Evolutionary conservation across 2,888 invertebrate species (phyloP).

Genomic region (Cephalotes varians): DNA sequence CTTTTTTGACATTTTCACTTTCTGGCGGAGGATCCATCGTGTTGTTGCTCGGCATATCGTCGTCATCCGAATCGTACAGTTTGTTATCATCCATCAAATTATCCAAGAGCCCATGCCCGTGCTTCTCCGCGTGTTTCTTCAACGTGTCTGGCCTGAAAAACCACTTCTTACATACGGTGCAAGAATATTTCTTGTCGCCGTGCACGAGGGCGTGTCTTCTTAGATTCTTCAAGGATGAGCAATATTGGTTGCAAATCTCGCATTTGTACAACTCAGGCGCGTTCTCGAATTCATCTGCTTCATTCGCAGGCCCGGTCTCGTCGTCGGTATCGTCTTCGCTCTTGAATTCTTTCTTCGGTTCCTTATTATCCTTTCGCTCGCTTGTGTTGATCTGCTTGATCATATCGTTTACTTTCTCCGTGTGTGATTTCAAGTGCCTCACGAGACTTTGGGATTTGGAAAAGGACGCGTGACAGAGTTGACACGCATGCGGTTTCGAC

Average conservation of each 20-base stretch:
- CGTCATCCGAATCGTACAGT: conserved; percentile 83
- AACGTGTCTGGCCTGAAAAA: conserved; percentile 84
- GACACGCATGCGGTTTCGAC: conserved; percentile 80
- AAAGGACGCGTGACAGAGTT: conserved; percentile 80
- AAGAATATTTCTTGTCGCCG: conserved; percentile 84
- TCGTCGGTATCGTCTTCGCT: conserved; percentile 79
- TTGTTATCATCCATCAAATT: conserved; percentile 83
- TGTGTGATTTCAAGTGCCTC: conserved; percentile 80
- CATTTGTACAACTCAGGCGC: conserved; percentile 83
- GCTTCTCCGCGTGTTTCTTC: conserved; percentile 84
- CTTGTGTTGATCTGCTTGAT: conserved; percentile 73
- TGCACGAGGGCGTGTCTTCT: conserved; percentile 83
- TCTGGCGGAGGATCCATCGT: conserved; percentile 59
- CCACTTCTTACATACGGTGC: conserved; percentile 84
- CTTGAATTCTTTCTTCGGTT: conserved; percentile 71
- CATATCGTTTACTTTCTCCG: conserved; percentile 76
- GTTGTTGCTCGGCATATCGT: conserved; percentile 65
- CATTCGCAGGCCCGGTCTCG: conserved; percentile 70
- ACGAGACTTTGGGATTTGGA: conserved; percentile 79
- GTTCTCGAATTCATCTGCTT: conserved; percentile 77
- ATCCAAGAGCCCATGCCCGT: conserved; percentile 83
- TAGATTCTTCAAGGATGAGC: conserved; percentile 83
- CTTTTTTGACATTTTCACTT: conserved; percentile 72
- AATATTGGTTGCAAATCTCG: conserved; percentile 82
- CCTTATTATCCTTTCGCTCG: conserved; percentile 69